A percentile compares a stretch with the other conserved stretches of the same genome.
Evolutionary conservation across 2,113 vertebrate species (phyloP).

Genomic region (Podilymbus podiceps): DNA sequence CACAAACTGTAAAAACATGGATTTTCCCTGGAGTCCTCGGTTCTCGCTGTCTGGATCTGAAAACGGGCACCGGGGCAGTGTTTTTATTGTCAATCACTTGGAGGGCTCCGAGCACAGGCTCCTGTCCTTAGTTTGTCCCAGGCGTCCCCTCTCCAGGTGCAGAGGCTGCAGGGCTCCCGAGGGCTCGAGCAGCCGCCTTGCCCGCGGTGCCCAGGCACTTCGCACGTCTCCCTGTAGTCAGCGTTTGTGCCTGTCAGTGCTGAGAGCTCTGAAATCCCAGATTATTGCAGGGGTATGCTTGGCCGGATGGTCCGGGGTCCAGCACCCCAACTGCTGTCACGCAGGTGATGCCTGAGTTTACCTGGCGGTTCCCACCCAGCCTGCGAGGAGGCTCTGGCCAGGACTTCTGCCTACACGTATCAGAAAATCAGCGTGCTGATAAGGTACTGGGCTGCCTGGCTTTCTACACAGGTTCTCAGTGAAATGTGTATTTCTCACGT

Average conservation of each 20-base stretch:
- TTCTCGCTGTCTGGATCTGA: constrained; percentile 13
- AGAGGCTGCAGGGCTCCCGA: not conserved
- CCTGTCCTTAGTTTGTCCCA: not conserved
- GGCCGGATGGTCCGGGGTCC: not conserved
- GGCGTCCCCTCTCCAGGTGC: not conserved
- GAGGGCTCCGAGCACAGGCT: not conserved
- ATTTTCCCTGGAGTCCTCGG: constrained; percentile 21
- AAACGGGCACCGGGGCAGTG: constrained; percentile 8
- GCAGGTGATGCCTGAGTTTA: not conserved
- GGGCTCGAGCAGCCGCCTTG: not conserved
- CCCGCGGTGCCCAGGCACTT: not conserved
- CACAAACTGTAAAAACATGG: constrained; percentile 9
- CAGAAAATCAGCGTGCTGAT: not conserved
- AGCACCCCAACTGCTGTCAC: not conserved
- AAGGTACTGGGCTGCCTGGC: not conserved
- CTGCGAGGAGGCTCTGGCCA: not conserved
- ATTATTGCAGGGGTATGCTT: not conserved
- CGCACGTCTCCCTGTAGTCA: not conserved
- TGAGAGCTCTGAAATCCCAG: not conserved
- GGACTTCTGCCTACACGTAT: not conserved
- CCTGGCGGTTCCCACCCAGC: not conserved
- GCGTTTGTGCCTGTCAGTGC: not conserved
- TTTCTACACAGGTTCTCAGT: not conserved
- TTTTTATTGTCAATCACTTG: constrained; percentile 3
- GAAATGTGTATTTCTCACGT: not conserved